Base-by-base conservation (phyloP, 2,113 vertebrate genomes). In the Channa maculata region DNA sequence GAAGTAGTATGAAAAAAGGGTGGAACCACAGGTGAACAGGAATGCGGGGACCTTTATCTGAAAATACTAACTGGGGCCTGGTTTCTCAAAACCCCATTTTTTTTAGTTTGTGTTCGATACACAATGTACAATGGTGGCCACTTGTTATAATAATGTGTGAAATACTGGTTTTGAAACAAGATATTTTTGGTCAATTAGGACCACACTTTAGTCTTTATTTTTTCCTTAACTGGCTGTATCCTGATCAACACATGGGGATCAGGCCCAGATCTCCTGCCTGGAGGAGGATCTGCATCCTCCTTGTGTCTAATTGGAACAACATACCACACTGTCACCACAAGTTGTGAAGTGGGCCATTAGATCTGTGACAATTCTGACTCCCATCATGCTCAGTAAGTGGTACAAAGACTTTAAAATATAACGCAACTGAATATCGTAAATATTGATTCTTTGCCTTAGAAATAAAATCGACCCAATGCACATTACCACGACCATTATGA, bases 21-120 rank as follows among this genome's bases (percentile, higher is more conserved):
- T 49, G 14, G 39, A 79, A 79, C 79, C 59, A 78, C 75, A 78
- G 52, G 77, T 10, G 70, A 86, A 82, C 63, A 72, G 75, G 69
- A 82, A 82, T 65, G 45, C 58, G 80, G 75, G 87, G 75, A 54
- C 70, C 65, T 83, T 80, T 55, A 6, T 64, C 46, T 49, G 43
- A 83, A 65, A 88, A 80, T 43, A 75, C 44, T n/a, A 69, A 62
- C 57, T 13, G 39, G 9, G 37, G 60, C 70, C 72, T 83, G 82
- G 70, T 85, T 80, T 88, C 75, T 67, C 82, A 73, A 76, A 75
- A 37, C 58, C 44, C 54, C 54, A 2, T 14, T 38, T 71, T 71
- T n/a, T 49, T 82, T 50, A 65, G 38, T 15, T 7, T n/a, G 8
- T 3, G 4, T 36, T 3, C 14, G 12, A 39, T 14, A 15, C 1